phyloP scores from a whole-genome alignment of 1,140 invertebrate genomes.

The Magallana ariakensis region DNA sequence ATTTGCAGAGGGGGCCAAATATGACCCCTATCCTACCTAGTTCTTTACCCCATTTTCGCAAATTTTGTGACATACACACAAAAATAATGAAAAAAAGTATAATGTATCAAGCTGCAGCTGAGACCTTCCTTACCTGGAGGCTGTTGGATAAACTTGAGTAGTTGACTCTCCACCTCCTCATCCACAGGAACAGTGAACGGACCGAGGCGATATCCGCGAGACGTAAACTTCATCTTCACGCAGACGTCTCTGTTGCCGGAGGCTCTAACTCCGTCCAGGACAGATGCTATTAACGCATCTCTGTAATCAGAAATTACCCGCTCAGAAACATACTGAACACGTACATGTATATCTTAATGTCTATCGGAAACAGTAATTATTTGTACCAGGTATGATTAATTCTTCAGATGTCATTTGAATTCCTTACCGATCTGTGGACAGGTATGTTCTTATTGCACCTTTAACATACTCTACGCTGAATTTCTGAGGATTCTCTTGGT shows the following conservation, averaged over 20 bases:
- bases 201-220: slow-evolving; percentile 90
- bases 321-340: background rate
- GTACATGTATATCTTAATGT: no score
- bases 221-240: slow-evolving; percentile 91
- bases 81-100: no score
- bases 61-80: no score
- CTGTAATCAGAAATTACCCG: slow-evolving; percentile 79
- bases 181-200: slow-evolving; percentile 93
- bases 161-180: slow-evolving; percentile 94
- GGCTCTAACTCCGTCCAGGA: slow-evolving; percentile 96
- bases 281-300: slow-evolving; percentile 95
- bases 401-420: background rate
- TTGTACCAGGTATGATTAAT: background rate
- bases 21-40: no score
- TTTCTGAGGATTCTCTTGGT: slow-evolving; percentile 94
- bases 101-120: no score
- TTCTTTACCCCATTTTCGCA: no score
- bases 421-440: slow-evolving; percentile 88
- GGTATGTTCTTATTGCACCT: slow-evolving; percentile 92
- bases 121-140: slow-evolving; percentile 38
- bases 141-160: slow-evolving; percentile 87
- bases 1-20: no score
- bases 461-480: slow-evolving; percentile 97
- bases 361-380: background rate
- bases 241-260: slow-evolving; percentile 99